Conservation (phyloP, 1,140 invertebrate genomes). For the Laupala kohalensis region DNA sequence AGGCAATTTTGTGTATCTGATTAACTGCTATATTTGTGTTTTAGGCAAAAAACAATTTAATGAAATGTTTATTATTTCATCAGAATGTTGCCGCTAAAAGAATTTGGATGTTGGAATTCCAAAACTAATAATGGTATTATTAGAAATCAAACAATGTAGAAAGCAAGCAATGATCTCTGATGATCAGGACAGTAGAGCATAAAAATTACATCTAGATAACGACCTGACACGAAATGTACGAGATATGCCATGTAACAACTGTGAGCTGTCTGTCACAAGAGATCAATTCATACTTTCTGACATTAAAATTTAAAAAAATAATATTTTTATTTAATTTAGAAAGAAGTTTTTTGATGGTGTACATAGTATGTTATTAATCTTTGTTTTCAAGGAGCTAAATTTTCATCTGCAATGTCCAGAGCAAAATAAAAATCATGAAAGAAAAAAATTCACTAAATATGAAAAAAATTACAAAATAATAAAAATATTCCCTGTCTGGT, state of each 20-base stretch:
- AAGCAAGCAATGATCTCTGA: background rate
- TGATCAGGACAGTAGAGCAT: background rate
- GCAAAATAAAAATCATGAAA: no score
- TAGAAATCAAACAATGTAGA: background rate
- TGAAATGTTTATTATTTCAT: background rate
- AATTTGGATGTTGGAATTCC: background rate
- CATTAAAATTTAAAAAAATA: no score
- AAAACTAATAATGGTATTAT: background rate
- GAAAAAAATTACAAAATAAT: no score
- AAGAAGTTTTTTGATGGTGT: background rate
- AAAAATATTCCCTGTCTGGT: background rate
- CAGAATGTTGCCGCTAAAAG: background rate
- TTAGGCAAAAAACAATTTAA: background rate
- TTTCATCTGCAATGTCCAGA: background rate
- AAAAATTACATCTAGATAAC: slow-evolving; percentile 6
- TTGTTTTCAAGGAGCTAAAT: no score
- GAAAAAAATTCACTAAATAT: no score
- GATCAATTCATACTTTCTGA: background rate
- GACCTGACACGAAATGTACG: slow-evolving; percentile 1
- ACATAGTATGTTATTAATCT: background rate
- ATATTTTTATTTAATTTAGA: background rate
- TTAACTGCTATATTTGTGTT: background rate
- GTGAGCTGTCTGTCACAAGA: background rate
- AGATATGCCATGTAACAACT: background rate
- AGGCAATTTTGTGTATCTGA: background rate